These are phyloP conservation scores for Melanotaenia boesemani DNA, from an alignment of 2,797 vertebrate species.

Conservation along the genomic window DNA sequence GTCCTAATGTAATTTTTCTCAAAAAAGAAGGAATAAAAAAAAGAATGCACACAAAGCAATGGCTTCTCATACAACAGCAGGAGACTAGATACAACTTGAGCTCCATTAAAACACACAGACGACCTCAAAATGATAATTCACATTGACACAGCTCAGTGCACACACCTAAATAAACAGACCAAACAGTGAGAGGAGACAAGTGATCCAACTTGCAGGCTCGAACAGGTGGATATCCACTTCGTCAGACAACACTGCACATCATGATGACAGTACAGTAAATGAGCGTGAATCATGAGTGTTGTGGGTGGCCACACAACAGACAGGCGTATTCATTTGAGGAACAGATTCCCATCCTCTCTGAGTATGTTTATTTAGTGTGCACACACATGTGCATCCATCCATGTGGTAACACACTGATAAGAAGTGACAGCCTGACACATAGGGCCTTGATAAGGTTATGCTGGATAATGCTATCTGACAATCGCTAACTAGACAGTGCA, in stretches of 20 bases:
- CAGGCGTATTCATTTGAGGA: constrained; percentile 18
- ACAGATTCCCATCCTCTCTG: constrained; percentile 20
- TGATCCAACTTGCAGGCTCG: not conserved
- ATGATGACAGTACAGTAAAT: constrained; percentile 41
- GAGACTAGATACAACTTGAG: constrained; percentile 22
- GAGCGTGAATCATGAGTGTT: constrained; percentile 24
- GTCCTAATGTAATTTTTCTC: constrained; percentile 1
- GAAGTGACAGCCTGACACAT: constrained; percentile 60
- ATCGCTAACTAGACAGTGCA: constrained; percentile 46
- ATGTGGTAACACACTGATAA: constrained; percentile 54
- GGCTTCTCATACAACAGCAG: constrained; percentile 5
- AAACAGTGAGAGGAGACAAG: not conserved
- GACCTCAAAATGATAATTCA: constrained; percentile 31
- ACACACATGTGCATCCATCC: constrained; percentile 50
- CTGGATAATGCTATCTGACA: constrained; percentile 59
- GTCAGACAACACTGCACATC: constrained; percentile 38
- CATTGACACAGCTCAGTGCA: constrained; percentile 15
- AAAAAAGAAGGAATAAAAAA: not conserved
- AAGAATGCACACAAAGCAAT: not conserved
- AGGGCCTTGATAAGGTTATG: constrained; percentile 71
- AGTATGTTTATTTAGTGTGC: constrained; percentile 42
- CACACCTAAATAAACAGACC: constrained; percentile 7
- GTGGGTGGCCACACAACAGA: constrained; percentile 23
- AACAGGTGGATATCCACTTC: constrained; percentile 26
- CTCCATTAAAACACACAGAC: constrained; percentile 9